Percentiles rank a stretch among this genome's conserved stretches.
Evolutionary conservation across 2,797 vertebrate species (phyloP).

Genomic region (Loriculus beryllinus): DNA sequence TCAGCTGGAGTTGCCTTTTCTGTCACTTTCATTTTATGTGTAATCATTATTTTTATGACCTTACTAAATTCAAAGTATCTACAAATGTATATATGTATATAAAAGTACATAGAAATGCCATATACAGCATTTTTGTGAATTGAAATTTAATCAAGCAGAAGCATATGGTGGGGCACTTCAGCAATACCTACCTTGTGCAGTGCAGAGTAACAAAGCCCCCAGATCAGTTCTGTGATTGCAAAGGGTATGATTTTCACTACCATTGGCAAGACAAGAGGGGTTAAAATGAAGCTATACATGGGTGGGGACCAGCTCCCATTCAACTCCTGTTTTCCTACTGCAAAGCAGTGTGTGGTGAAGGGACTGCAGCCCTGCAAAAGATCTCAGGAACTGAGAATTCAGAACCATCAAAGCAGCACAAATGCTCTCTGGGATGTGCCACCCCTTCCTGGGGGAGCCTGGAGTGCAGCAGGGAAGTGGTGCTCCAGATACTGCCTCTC

Average conservation of each 20-base stretch:
- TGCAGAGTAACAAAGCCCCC: neutral
- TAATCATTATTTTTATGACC: neutral
- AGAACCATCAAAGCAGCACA: neutral
- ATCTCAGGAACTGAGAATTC: neutral
- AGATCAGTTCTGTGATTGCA: neutral
- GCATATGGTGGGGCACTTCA: neutral
- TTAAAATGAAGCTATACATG: neutral
- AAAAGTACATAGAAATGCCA: neutral
- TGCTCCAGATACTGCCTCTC: neutral
- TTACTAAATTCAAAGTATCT: neutral
- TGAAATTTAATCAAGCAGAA: neutral
- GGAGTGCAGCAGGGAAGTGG: neutral
- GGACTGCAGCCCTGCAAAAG: neutral
- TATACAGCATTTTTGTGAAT: neutral
- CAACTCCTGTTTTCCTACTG: neutral
- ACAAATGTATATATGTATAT: neutral
- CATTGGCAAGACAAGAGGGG: neutral
- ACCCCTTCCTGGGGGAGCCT: neutral
- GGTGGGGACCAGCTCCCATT: neutral
- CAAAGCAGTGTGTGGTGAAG: neutral
- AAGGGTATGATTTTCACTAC: neutral
- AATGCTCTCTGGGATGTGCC: neutral
- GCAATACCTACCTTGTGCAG: neutral
- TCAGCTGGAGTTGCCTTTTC: neutral
- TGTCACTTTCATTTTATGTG: conserved; percentile 1